These are phyloP conservation scores for Galeopterus variegatus DNA, from an alignment of 2,113 vertebrate genomes.

Conservation along the genomic window DNA sequence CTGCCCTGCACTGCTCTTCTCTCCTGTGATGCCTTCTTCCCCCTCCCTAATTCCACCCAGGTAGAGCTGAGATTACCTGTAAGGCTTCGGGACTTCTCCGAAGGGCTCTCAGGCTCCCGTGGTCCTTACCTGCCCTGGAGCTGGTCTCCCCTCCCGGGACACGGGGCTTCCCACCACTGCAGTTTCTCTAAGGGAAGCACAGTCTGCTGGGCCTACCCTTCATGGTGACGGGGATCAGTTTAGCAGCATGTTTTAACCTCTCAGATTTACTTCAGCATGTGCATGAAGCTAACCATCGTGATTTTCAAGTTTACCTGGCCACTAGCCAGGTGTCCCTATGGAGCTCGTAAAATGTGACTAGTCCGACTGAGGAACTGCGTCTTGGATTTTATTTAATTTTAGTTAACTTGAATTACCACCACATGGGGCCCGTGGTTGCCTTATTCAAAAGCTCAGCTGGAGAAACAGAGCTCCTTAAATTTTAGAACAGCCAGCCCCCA, in stretches of 20 bases:
- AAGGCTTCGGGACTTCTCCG: neutral
- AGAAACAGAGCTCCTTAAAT: neutral
- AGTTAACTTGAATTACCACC: neutral
- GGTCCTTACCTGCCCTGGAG: accelerated
- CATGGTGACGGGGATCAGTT: too few relatives aligned
- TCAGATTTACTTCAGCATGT: too few relatives aligned
- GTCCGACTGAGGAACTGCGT: neutral
- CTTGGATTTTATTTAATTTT: neutral
- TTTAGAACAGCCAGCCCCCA: neutral
- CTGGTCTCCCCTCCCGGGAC: accelerated
- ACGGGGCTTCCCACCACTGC: neutral
- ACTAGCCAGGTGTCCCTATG: neutral
- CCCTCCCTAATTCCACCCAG: too few relatives aligned
- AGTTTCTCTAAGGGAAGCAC: neutral
- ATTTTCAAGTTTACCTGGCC: neutral
- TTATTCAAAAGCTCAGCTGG: neutral
- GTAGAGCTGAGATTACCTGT: neutral
- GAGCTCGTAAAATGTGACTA: neutral
- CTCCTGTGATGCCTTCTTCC: neutral
- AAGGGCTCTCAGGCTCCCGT: neutral
- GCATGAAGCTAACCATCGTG: neutral
- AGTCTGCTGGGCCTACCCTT: neutral
- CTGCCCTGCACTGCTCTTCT: neutral
- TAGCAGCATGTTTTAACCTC: neutral
- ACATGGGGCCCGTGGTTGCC: accelerated